Percentiles rank a stretch among this genome's conserved stretches.
Evolutionary conservation across 1,140 invertebrate species (phyloP).

Genomic region (Platorchestia sp.): DNA sequence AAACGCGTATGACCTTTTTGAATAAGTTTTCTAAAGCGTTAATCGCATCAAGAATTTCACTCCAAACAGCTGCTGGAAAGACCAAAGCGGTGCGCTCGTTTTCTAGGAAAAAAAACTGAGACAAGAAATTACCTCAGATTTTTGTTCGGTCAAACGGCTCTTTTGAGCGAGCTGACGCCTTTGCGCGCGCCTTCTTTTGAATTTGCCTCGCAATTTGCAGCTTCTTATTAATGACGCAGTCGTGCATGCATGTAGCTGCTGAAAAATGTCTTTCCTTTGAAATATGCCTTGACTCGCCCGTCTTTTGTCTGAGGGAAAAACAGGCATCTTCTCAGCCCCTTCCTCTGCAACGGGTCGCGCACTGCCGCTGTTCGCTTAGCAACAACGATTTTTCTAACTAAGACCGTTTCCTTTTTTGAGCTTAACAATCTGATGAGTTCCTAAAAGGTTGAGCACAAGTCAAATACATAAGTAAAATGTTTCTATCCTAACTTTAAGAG

Average conservation of each 20-base stretch:
- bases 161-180: background rate
- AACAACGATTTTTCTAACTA: background rate
- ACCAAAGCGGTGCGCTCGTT: background rate
- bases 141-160: background rate
- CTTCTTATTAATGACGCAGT: conserved; percentile 26
- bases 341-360: background rate
- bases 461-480: background rate
- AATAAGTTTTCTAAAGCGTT: background rate
- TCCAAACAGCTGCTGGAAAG: background rate
- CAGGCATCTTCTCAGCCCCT: background rate
- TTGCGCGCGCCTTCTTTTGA: background rate
- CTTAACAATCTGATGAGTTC: background rate
- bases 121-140: conserved; percentile 11
- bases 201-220: conserved; percentile 26
- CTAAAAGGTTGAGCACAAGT: background rate
- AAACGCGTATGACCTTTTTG: background rate
- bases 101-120: background rate
- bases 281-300: conserved; percentile 2
- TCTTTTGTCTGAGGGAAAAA: background rate
- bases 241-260: background rate
- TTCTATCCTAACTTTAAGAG: background rate
- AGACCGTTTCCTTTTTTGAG: background rate
- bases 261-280: conserved; percentile 47
- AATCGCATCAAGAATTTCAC: background rate
- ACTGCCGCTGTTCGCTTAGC: background rate